Conservation (phyloP, 2,888 invertebrate species). For the Pelosia muscerda region DNA sequence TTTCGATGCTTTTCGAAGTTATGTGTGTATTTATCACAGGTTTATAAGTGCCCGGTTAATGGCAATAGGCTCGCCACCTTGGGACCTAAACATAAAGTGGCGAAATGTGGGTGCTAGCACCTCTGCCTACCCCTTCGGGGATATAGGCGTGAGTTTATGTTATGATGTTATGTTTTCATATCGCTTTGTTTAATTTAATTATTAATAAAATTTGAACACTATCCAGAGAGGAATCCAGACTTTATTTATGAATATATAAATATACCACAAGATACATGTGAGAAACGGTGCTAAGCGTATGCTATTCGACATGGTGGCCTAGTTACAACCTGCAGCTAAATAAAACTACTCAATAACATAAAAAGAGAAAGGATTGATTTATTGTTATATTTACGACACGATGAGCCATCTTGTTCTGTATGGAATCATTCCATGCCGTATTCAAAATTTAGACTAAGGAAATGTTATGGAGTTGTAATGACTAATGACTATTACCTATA, state of each 20-base stretch:
- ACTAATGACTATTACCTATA: no score
- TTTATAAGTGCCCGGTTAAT: no score
- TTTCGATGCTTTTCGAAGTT: no score
- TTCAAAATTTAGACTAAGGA: no score
- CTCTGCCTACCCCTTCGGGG: no score
- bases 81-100: no score
- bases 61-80: no score
- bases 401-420: conserved; percentile 33
- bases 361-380: conserved; percentile 56
- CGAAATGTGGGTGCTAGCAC: no score
- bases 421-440: conserved; percentile 26
- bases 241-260: conserved; percentile 14
- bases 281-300: conserved; percentile 46
- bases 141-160: no score
- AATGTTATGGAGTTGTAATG: no score
- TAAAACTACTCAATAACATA: conserved; percentile 40
- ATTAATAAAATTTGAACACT: conserved; percentile 3
- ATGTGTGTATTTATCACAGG: no score
- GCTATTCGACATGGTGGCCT: conserved; percentile 41
- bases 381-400: conserved; percentile 32
- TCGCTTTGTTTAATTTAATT: conserved; percentile 11
- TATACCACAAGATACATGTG: conserved; percentile 11
- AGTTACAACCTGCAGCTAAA: conserved; percentile 37
- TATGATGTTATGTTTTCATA: neutral
- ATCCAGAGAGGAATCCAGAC: neutral